Conservation (phyloP, 1,140 invertebrate species). For the Pogonus chalceus region DNA sequence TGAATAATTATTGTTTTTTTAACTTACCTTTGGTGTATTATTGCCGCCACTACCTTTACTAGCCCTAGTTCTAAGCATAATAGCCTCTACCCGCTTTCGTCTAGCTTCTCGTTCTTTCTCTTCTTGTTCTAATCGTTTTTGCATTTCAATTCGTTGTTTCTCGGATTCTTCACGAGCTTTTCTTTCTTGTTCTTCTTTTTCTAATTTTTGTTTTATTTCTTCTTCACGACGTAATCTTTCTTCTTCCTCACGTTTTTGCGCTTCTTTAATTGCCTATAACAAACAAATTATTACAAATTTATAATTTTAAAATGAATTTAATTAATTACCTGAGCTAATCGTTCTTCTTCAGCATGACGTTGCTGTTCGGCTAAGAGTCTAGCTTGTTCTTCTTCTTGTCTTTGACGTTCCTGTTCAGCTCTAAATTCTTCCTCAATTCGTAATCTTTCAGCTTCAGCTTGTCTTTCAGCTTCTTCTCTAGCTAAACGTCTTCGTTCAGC, state of each 20-base stretch:
- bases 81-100: constrained; percentile 70
- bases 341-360: constrained; percentile 59
- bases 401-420: constrained; percentile 60
- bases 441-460: constrained; percentile 71
- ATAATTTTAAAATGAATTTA: constrained; percentile 9
- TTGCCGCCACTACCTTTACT: constrained; percentile 24
- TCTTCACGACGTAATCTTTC: constrained; percentile 50
- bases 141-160: constrained; percentile 61
- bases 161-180: constrained; percentile 70
- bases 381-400: constrained; percentile 73
- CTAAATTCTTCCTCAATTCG: constrained; percentile 62
- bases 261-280: constrained; percentile 39
- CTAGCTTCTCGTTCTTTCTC: constrained; percentile 68
- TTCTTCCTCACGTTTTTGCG: constrained; percentile 54
- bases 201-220: constrained; percentile 54
- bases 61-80: constrained; percentile 69
- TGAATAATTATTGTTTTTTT: not conserved
- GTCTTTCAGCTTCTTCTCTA: constrained; percentile 74
- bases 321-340: constrained; percentile 50
- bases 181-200: constrained; percentile 67
- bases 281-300: constrained; percentile 6
- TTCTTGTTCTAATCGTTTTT: constrained; percentile 63
- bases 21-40: not conserved
- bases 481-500: constrained; percentile 74
- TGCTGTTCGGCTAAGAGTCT: constrained; percentile 65